phyloP scores from a whole-genome alignment of 2,113 vertebrate genomes.

The Erythrocebus patas region DNA sequence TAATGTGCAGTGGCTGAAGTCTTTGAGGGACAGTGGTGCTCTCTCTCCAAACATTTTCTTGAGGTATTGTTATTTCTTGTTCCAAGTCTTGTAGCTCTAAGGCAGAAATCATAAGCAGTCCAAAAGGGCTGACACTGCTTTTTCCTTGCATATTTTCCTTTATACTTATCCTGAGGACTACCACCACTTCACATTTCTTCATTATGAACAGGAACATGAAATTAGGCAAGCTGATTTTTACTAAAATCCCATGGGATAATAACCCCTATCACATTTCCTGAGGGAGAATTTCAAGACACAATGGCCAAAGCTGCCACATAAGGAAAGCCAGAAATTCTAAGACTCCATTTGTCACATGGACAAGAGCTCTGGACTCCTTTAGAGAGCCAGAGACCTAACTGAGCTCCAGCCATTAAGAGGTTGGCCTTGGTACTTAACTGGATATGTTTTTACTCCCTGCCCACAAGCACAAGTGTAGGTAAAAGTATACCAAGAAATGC shows the following conservation, averaged over 20 bases:
- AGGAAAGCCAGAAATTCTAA: not conserved
- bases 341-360: not conserved
- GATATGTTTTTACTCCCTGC: not conserved
- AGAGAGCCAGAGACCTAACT: not conserved
- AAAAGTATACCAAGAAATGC: not conserved
- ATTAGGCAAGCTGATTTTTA: constrained; percentile 26
- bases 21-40: not conserved
- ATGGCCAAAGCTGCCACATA: constrained; percentile 10
- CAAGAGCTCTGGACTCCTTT: not conserved
- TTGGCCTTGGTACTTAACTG: not conserved
- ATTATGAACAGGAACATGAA: constrained; percentile 14
- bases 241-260: not conserved
- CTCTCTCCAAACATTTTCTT: constrained; percentile 6
- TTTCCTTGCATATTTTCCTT: not conserved
- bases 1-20: not conserved
- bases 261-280: not conserved
- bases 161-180: not conserved
- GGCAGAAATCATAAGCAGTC: not conserved
- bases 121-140: not conserved
- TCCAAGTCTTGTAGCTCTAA: not conserved
- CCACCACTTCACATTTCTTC: not conserved
- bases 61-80: constrained; percentile 60
- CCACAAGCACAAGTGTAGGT: not conserved
- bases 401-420: not conserved
- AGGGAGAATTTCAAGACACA: constrained; percentile 34